Evolutionary conservation across 1,140 invertebrate genomes (phyloP).

Genomic region (Potamilus streckersoni): DNA sequence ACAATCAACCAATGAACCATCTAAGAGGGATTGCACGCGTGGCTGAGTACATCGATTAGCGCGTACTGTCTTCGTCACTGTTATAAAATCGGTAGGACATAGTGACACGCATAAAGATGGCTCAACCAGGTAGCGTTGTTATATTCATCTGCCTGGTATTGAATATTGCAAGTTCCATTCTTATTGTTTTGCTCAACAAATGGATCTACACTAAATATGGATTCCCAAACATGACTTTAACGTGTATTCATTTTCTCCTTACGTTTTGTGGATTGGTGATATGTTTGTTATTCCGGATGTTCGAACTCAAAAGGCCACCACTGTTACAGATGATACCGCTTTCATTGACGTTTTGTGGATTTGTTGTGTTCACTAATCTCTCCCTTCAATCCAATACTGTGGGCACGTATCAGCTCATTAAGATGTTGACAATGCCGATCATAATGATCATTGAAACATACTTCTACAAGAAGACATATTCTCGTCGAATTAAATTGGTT

Average conservation of each 20-base stretch:
- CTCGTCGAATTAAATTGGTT: slow-evolving; percentile 70
- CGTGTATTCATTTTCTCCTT: slow-evolving; percentile 74
- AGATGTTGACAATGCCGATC: slow-evolving; percentile 75
- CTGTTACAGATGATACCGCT: slow-evolving; percentile 71
- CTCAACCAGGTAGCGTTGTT: too few species aligned
- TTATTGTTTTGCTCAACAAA: slow-evolving; percentile 74
- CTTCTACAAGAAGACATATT: slow-evolving; percentile 72
- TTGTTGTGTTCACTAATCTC: slow-evolving; percentile 76
- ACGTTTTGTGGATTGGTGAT: slow-evolving; percentile 73
- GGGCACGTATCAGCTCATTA: slow-evolving; percentile 76
- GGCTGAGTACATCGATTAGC: too few species aligned
- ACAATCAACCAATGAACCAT: too few species aligned
- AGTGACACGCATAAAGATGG: too few species aligned
- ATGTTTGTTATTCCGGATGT: slow-evolving; percentile 71
- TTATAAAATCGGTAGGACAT: too few species aligned
- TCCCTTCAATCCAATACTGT: slow-evolving; percentile 74
- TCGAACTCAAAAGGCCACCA: slow-evolving; percentile 72
- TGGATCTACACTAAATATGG: slow-evolving; percentile 73
- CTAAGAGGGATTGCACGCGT: too few species aligned
- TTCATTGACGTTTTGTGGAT: slow-evolving; percentile 74
- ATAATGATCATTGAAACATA: slow-evolving; percentile 74
- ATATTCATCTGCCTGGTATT: slow-evolving; percentile 18
- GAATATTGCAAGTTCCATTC: slow-evolving; percentile 71
- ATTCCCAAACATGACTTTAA: slow-evolving; percentile 75
- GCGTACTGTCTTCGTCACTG: too few species aligned